A percentile compares a stretch with the other conserved stretches of the same genome.
Conservation (phyloP, 2,113 vertebrate genomes). For the Ceuthmochares aereus region DNA sequence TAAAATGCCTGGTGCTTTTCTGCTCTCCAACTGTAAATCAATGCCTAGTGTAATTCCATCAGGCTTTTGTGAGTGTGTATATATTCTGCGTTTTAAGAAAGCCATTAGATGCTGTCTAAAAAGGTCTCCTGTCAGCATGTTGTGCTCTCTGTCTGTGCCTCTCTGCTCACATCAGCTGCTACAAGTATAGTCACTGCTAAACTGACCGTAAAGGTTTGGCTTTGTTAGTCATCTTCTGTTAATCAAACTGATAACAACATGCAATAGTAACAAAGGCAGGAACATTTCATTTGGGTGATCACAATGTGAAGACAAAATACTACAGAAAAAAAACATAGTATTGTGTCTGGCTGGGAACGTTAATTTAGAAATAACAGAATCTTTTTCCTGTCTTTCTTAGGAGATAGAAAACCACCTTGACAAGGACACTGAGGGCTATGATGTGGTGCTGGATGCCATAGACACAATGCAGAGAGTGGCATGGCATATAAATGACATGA, state of each 20-base stretch:
- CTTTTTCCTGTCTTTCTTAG: constrained; percentile 60
- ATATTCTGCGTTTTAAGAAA: not conserved
- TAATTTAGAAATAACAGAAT: not conserved
- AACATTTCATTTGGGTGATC: not conserved
- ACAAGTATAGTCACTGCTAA: not conserved
- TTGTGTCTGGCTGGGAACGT: not conserved
- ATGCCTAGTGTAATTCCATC: constrained; percentile 4
- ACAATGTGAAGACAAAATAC: not conserved
- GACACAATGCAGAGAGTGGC: constrained; percentile 99
- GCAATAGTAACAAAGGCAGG: not conserved
- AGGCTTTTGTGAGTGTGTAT: not conserved
- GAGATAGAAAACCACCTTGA: constrained; percentile 98
- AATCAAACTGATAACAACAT: not conserved
- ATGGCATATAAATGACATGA: constrained; percentile 99
- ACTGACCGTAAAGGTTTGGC: not conserved
- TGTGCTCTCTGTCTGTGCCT: not conserved
- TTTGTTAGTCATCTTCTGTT: not conserved
- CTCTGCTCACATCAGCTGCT: not conserved
- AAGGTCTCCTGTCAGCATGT: not conserved
- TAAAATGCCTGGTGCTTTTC: constrained; percentile 23
- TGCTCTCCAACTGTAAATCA: constrained; percentile 1
- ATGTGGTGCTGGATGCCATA: constrained; percentile 96
- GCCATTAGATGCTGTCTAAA: not conserved
- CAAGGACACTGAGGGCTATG: constrained; percentile 93
- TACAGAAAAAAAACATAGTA: not conserved